Percentiles rank a stretch among this genome's conserved stretches.
phyloP scores from a whole-genome alignment of 2,113 vertebrate genomes.

The Cervus canadensis region DNA sequence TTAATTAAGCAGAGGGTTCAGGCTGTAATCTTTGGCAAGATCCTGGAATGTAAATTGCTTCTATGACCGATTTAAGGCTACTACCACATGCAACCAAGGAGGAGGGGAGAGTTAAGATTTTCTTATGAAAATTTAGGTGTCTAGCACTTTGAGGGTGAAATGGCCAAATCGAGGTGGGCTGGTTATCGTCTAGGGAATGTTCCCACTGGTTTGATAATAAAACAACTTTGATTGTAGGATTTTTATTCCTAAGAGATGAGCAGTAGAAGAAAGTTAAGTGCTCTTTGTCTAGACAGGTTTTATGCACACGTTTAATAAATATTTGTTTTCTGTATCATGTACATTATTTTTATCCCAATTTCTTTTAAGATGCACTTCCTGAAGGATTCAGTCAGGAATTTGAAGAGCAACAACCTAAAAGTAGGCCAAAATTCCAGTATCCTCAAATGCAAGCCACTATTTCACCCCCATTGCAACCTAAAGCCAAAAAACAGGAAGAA shows the following conservation, averaged over 20 bases:
- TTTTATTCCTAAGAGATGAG: background rate
- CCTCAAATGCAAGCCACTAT: slow-evolving; percentile 62
- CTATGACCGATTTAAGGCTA: background rate
- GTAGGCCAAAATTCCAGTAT: slow-evolving; percentile 86
- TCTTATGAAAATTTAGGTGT: background rate
- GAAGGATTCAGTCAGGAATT: slow-evolving; percentile 97
- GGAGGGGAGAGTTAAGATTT: background rate
- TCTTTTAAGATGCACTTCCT: slow-evolving; percentile 89
- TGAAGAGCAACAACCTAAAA: slow-evolving; percentile 90
- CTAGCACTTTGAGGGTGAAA: background rate
- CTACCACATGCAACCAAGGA: background rate
- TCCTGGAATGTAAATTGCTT: background rate
- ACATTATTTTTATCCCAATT: background rate
- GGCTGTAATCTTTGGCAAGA: background rate
- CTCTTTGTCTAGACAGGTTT: background rate
- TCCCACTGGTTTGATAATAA: background rate
- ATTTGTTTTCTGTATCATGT: background rate
- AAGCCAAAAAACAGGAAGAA: slow-evolving; percentile 63
- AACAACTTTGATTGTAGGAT: background rate
- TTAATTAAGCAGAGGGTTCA: background rate
- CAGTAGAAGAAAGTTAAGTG: background rate
- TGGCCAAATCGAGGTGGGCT: background rate
- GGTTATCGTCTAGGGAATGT: background rate
- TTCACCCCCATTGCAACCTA: slow-evolving; percentile 59
- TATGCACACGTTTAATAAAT: background rate